Evolutionary conservation across 2,797 vertebrate genomes (phyloP).

Genomic region (Myotis myotis): DNA sequence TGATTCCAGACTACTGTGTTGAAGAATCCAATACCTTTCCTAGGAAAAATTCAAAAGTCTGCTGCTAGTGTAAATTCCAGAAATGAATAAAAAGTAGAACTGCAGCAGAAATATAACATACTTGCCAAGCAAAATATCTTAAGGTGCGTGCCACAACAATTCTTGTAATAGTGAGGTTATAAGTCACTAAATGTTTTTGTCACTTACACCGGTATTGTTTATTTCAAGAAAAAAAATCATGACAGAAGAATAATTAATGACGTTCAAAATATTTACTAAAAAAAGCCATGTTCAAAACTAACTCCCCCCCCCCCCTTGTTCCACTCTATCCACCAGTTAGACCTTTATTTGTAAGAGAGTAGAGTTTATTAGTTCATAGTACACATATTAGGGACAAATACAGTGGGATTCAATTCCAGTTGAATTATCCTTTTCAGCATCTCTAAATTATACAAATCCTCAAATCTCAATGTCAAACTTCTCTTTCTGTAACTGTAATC

Average conservation of each 20-base stretch:
- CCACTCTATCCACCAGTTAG: not conserved
- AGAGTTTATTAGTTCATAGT: not conserved
- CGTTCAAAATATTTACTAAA: not conserved
- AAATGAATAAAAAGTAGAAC: not conserved
- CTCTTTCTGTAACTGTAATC: not conserved
- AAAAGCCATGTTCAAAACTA: not conserved
- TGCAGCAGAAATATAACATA: not conserved
- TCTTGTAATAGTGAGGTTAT: not conserved
- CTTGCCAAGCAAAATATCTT: not conserved
- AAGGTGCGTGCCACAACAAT: not conserved
- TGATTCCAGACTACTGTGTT: not conserved
- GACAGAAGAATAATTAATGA: not conserved
- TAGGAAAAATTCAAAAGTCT: not conserved
- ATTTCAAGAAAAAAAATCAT: conserved; percentile 26
- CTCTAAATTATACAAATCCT: not conserved
- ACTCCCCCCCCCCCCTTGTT: not conserved
- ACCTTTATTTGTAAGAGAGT: not conserved
- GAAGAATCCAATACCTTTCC: not conserved
- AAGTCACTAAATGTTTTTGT: not conserved
- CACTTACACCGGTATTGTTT: not conserved
- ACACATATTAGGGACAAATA: not conserved
- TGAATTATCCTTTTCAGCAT: not conserved
- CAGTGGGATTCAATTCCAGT: not conserved
- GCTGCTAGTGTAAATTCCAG: not conserved
- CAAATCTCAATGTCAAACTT: not conserved